Percentiles rank a stretch among this genome's conserved stretches.
Evolutionary conservation across 2,113 vertebrate species (phyloP).

Genomic region (Reinhardtius hippoglossoides): DNA sequence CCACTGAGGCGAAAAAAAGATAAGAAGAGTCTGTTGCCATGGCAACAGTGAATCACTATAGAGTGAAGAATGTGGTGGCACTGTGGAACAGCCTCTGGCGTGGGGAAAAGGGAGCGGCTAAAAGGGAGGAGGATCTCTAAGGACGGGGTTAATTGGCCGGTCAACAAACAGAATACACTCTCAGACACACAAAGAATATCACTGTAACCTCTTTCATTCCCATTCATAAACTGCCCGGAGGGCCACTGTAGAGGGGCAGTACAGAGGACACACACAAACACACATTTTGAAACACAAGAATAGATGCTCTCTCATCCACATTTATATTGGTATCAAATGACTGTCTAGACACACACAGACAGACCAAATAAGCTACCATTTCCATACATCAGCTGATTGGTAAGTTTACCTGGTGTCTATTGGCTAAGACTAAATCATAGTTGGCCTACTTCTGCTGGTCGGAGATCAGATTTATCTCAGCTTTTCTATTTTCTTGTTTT

Average conservation of each 20-base stretch:
- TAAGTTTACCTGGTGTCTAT: too few species aligned
- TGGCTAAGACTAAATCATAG: too few species aligned
- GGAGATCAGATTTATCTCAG: too few species aligned
- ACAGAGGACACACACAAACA: conserved; percentile 29
- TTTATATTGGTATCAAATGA: neutral
- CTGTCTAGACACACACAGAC: neutral
- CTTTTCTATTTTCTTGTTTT: too few species aligned
- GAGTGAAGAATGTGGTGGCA: conserved; percentile 50
- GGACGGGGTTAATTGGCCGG: conserved; percentile 65
- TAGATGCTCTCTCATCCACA: conserved; percentile 1
- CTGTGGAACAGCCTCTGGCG: conserved; percentile 39
- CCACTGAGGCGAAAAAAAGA: conserved; percentile 21
- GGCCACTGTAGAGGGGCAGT: conserved; percentile 6
- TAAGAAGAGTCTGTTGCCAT: conserved; percentile 66
- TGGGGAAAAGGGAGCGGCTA: conserved; percentile 7
- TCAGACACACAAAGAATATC: conserved; percentile 10
- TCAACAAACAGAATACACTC: conserved; percentile 31
- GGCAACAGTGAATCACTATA: conserved; percentile 68
- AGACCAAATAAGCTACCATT: too few species aligned
- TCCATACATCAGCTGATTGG: too few species aligned
- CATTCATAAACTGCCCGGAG: conserved; percentile 7
- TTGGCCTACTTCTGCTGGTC: too few species aligned
- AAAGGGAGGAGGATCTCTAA: conserved; percentile 9
- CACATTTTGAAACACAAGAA: neutral
- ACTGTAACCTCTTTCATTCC: conserved; percentile 24